Evolutionary conservation across 1,140 invertebrate species (phyloP).

Genomic region (Heliothis subflexa): DNA sequence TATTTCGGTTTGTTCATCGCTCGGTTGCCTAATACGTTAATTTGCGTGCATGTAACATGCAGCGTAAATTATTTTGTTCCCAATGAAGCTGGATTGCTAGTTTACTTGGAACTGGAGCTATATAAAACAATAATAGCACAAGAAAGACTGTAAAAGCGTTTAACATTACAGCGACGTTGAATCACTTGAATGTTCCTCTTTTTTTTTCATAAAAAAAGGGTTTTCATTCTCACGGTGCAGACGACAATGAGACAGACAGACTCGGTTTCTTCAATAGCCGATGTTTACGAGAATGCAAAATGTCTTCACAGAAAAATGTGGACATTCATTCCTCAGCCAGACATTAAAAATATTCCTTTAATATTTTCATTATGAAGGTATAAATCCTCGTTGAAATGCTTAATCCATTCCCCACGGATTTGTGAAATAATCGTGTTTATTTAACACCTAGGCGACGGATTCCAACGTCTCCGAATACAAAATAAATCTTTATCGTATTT

Average conservation of each 20-base stretch:
- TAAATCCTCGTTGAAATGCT: constrained; percentile 41
- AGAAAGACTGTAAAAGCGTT: not conserved
- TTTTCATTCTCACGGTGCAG: not conserved
- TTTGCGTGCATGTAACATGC: constrained; percentile 27
- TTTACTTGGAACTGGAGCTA: not conserved
- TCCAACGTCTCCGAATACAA: constrained; percentile 16
- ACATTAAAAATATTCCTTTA: constrained; percentile 2
- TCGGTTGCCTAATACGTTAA: constrained; percentile 23
- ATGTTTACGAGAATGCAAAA: not conserved
- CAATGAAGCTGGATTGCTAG: constrained; percentile 7
- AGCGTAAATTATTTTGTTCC: constrained; percentile 25
- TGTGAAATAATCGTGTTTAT: constrained; percentile 39
- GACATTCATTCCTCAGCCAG: not conserved
- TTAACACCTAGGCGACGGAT: constrained; percentile 23
- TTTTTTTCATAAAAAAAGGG: not conserved
- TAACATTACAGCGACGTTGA: not conserved
- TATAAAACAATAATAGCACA: not conserved
- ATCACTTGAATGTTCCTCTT: constrained; percentile 3
- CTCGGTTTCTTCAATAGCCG: not conserved
- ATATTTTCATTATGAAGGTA: constrained; percentile 32
- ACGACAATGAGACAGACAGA: not conserved
- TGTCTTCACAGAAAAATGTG: not conserved
- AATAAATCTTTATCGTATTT: constrained; percentile 40
- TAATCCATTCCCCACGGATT: constrained; percentile 38
- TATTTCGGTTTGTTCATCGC: constrained; percentile 26